phyloP scores from a whole-genome alignment of 2,888 invertebrate genomes.

The Hirtodrosophila histrioides region DNA sequence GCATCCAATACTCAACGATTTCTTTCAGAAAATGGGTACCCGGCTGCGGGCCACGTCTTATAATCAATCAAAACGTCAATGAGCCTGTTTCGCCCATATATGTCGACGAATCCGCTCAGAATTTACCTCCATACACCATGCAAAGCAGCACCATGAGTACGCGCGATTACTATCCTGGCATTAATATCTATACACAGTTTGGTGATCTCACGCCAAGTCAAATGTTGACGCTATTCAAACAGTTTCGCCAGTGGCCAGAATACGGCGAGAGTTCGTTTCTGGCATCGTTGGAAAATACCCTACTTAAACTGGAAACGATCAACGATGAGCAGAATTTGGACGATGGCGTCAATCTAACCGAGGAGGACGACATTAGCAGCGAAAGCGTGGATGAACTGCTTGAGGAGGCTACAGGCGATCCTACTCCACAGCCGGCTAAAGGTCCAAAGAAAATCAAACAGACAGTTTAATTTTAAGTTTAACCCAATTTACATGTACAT shows the following conservation, averaged over 20 bases:
- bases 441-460: conserved; percentile 34
- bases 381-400: conserved; percentile 48
- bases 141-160: conserved; percentile 75
- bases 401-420: conserved; percentile 19
- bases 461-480: conserved; percentile 14
- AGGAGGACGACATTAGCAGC: conserved; percentile 77
- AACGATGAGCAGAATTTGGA: conserved; percentile 77
- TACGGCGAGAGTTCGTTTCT: conserved; percentile 88
- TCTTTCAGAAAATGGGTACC: conserved; percentile 88
- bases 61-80: conserved; percentile 78
- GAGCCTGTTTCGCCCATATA: conserved; percentile 40
- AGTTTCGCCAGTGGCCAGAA: conserved; percentile 87
- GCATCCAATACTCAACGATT: neutral
- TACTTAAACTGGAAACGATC: conserved; percentile 85
- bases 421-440: conserved; percentile 18
- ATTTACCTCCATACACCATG: conserved; percentile 75
- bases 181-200: conserved; percentile 90
- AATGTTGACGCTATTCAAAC: conserved; percentile 88
- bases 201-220: conserved; percentile 88
- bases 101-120: conserved; percentile 52
- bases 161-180: conserved; percentile 85
- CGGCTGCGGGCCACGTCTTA: conserved; percentile 88
- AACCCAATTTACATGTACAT: conserved; percentile 25
- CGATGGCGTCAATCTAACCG: conserved; percentile 67
- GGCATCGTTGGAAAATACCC: conserved; percentile 87